Evolutionary conservation across 2,797 vertebrate genomes (phyloP).

Genomic region (Phataginus tricuspis): DNA sequence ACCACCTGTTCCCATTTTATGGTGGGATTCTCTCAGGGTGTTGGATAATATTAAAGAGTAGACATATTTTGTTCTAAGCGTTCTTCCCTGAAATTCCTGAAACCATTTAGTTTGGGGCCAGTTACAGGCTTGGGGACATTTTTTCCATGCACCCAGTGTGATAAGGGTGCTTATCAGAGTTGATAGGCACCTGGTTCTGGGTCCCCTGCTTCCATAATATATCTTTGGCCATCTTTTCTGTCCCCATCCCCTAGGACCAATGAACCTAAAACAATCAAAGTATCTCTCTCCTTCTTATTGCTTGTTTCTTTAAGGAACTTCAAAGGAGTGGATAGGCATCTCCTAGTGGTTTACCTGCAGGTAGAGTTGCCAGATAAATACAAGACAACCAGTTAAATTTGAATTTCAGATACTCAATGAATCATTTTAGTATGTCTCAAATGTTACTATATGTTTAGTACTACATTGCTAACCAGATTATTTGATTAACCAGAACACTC

Average conservation of each 20-base stretch:
- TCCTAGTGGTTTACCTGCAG: neutral
- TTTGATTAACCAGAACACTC: conserved; percentile 15
- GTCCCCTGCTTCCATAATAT: neutral
- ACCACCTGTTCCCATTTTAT: neutral
- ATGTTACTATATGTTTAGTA: neutral
- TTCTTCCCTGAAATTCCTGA: neutral
- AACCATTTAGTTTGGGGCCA: neutral
- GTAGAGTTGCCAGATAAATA: neutral
- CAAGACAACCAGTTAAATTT: neutral
- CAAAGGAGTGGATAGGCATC: neutral
- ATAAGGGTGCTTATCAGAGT: neutral
- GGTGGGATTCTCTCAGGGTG: neutral
- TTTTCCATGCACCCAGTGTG: neutral
- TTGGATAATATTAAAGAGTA: neutral
- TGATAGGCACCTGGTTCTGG: neutral
- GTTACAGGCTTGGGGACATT: neutral
- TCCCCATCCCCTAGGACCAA: neutral
- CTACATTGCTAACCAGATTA: conserved; percentile 11
- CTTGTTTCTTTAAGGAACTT: neutral
- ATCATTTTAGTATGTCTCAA: neutral
- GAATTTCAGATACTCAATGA: neutral
- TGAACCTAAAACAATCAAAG: neutral
- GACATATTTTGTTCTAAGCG: neutral
- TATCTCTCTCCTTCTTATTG: neutral
- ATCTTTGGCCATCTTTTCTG: neutral